Conservation (phyloP, 2,888 invertebrate genomes). For the Drepanosiphum platanoidis region DNA sequence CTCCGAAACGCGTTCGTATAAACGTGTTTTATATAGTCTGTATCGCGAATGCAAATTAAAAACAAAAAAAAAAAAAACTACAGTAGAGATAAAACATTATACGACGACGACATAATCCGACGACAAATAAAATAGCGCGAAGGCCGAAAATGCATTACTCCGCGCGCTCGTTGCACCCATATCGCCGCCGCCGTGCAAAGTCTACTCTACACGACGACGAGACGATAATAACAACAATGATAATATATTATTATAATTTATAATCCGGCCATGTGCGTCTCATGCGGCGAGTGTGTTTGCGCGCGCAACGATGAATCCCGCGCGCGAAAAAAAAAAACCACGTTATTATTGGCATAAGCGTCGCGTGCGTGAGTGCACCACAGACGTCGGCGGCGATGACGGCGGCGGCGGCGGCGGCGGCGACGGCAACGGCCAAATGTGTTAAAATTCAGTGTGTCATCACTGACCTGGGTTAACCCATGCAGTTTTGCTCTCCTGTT, state of each 20-base stretch:
- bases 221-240: not conserved
- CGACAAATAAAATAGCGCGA: too few relatives aligned
- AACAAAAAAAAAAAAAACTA: too few relatives aligned
- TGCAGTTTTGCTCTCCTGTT: slow-evolving; percentile 50
- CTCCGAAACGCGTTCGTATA: too few relatives aligned
- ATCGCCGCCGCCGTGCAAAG: not conserved
- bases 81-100: too few relatives aligned
- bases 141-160: not conserved
- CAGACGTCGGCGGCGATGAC: not conserved
- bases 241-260: not conserved
- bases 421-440: slow-evolving; percentile 49
- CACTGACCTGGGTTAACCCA: slow-evolving; percentile 56
- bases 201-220: not conserved
- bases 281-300: not conserved
- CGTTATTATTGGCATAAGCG: slow-evolving; percentile 35
- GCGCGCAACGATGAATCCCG: not conserved
- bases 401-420: not conserved
- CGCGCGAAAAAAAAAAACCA: not conserved
- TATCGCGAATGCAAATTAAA: too few relatives aligned
- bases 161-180: too few relatives aligned
- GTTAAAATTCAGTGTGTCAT: slow-evolving; percentile 58
- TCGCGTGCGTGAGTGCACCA: not conserved
- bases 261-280: not conserved
- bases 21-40: too few relatives aligned
- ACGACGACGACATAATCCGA: too few relatives aligned